phyloP scores from a whole-genome alignment of 2,113 vertebrate species.

The Coturnix japonica region DNA sequence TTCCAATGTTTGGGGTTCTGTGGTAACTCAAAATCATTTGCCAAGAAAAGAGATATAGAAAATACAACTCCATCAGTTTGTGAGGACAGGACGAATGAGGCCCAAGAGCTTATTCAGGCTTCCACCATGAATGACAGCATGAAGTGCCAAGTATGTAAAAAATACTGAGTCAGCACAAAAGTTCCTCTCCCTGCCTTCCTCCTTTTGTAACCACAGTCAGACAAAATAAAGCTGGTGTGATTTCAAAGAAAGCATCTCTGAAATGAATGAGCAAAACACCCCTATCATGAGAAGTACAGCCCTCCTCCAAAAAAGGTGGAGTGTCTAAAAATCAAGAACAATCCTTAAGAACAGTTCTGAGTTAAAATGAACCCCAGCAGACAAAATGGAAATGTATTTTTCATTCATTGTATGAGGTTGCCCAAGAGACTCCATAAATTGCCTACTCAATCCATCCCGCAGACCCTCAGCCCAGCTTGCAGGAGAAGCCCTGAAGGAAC shows the following conservation, averaged over 20 bases:
- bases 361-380: not conserved
- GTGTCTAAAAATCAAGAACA: not conserved
- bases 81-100: not conserved
- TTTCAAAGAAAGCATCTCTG: not conserved
- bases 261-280: not conserved
- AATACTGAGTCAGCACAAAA: not conserved
- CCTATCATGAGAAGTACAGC: not conserved
- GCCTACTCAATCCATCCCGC: not conserved
- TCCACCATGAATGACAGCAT: not conserved
- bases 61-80: not conserved
- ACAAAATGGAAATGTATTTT: not conserved
- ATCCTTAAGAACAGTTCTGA: not conserved
- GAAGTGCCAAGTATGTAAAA: not conserved
- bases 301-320: not conserved
- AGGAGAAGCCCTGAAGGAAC: accelerated
- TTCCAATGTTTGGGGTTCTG: not conserved
- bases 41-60: not conserved
- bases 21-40: not conserved
- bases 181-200: not conserved
- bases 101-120: not conserved
- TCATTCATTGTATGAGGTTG: not conserved
- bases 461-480: not conserved
- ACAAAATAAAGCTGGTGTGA: not conserved
- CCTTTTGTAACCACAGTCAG: not conserved
- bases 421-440: not conserved